Evolutionary conservation across 1,140 invertebrate genomes (phyloP), one percentile per base, ranked within the genome.

Genomic region (Drosophila malerkotliana): DNA sequence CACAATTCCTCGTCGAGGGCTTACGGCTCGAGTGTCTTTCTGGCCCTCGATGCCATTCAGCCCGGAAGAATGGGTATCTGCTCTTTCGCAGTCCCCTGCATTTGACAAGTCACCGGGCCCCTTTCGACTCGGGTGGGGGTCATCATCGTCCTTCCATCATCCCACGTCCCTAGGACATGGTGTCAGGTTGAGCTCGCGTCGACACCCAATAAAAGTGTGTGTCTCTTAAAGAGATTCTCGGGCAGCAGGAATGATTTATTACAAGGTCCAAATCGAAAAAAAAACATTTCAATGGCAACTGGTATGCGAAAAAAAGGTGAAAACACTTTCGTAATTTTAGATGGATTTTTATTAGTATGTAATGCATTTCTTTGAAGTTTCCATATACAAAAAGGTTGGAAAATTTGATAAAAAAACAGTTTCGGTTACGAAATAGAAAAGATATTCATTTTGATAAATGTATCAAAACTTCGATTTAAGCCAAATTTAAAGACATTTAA

Each of bases 1-100:
- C 82, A 85, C 82, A 85, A 85, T 85, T 87, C 82, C 30, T 44
- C 49, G 74, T 67, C 59, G 60, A 85, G 82, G 62, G 61, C 74
- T 71, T 49, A 85, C 44, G 63, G 60, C 82, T 81, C 75, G 72
- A 80, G 80, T 81, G 37, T 61, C 78, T 56, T 57, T 63, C 66
- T 56, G 73, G 64, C 64, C 66, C 76, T 78, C 69, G 62, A 85
- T 87, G 78, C 66, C 82, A 81, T 87, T 87, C 82, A 81, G 18
- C 18, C 54, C 32, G 61, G 45, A 10, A 47, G 44, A 21, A 18
- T 18, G 44, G 18, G 47, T 59, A 75, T 71, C 82, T 87, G 82
- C 82, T 85, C 82, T 72, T 87, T 82, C 64, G 53, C 78, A 78
- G 82, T 45, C 61, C 71, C 28, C 63, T 69, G 66, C 41, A 49